These are phyloP conservation scores for Hylomyscus alleni DNA, from an alignment of 2,797 vertebrate species.

Conservation along the genomic window DNA sequence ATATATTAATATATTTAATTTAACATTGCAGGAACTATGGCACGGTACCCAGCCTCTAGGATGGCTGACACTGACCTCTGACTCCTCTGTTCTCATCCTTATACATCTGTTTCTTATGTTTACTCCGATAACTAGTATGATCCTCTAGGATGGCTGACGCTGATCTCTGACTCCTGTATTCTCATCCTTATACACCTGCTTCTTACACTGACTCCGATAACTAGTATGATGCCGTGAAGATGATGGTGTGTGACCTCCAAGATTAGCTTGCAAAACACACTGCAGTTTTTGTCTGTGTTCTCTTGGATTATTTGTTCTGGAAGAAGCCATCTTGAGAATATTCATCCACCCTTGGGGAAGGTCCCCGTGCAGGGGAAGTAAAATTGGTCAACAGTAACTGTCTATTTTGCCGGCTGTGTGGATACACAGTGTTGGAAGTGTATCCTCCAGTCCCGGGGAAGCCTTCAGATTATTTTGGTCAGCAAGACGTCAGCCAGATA, in stretches of 20 bases:
- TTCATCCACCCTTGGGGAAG: too few relatives aligned
- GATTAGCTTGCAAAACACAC: neutral
- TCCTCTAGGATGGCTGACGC: neutral
- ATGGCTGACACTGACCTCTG: neutral
- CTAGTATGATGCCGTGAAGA: neutral
- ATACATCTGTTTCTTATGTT: neutral
- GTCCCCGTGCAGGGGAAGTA: neutral
- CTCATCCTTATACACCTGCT: neutral
- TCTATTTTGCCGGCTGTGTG: too few relatives aligned
- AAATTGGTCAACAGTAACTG: neutral
- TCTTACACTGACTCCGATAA: neutral
- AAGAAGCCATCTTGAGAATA: neutral
- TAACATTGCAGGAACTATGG: neutral
- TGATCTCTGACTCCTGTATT: neutral
- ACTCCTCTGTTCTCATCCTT: neutral
- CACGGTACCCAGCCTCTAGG: neutral
- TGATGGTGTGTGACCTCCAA: neutral
- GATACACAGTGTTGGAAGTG: neutral
- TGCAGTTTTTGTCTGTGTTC: neutral
- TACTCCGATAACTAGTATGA: neutral
- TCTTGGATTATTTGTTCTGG: neutral
- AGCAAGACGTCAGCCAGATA: neutral
- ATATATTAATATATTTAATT: conserved; percentile 5
- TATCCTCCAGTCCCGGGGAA: too few relatives aligned
- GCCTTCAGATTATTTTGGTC: neutral